Percentiles rank a stretch among this genome's conserved stretches.
phyloP scores from a whole-genome alignment of 2,797 vertebrate species.

The Zalophus californianus region DNA sequence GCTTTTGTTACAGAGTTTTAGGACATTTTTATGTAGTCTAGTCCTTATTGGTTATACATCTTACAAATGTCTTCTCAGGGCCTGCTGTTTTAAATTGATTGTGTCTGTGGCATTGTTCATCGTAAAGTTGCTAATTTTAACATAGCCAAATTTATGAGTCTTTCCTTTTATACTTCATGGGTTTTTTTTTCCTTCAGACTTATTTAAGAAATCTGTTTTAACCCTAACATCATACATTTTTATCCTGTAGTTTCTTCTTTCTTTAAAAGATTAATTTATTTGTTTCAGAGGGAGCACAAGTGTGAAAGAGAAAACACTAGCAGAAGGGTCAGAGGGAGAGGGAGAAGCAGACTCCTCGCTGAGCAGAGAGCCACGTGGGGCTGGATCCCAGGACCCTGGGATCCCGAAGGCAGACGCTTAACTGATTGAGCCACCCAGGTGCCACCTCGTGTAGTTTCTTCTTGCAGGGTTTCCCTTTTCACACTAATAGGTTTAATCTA shows the following conservation, averaged over 20 bases:
- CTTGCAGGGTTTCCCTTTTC: not conserved
- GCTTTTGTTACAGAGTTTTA: not conserved
- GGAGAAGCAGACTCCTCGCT: not conserved
- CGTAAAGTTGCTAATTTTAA: slow-evolving; percentile 38
- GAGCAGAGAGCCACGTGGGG: not conserved
- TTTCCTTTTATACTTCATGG: not conserved
- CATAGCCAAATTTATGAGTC: not conserved
- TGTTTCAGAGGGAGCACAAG: not conserved
- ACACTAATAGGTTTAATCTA: not conserved
- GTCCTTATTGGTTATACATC: not conserved
- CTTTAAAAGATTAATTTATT: not conserved
- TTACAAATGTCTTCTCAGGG: not conserved
- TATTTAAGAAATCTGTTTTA: slow-evolving; percentile 23
- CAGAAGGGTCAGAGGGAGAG: not conserved
- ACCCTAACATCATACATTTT: not conserved
- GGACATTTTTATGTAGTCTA: not conserved
- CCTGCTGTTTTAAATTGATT: not conserved
- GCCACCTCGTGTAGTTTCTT: not conserved
- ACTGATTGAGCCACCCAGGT: not conserved
- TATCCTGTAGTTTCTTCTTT: not conserved
- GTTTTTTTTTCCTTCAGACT: not conserved
- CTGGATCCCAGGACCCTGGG: not conserved
- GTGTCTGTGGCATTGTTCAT: not conserved
- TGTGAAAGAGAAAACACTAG: not conserved
- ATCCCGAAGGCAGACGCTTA: not conserved